These are phyloP conservation scores for Battus philenor DNA, from an alignment of 1,140 invertebrate species.

Conservation along the genomic window DNA sequence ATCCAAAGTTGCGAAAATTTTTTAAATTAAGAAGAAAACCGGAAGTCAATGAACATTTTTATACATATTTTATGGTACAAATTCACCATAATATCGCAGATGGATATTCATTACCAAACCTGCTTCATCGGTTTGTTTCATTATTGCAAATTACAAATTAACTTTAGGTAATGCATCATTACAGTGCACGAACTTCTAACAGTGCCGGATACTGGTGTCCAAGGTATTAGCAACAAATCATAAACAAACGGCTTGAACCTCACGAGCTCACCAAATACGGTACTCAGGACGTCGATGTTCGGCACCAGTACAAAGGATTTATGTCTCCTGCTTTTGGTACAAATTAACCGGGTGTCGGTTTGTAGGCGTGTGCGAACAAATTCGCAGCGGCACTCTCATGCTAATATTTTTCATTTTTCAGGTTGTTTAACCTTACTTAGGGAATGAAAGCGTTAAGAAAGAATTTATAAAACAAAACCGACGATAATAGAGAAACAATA, in stretches of 20 bases:
- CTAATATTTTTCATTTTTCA: constrained; percentile 5
- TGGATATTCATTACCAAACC: too few relatives aligned
- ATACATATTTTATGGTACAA: too few relatives aligned
- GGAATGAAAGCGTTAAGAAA: neutral
- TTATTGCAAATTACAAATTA: constrained; percentile 9
- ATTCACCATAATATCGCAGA: too few relatives aligned
- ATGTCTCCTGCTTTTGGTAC: constrained; percentile 57
- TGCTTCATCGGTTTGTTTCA: constrained; percentile 10
- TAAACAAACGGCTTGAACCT: constrained; percentile 47
- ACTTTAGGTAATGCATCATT: constrained; percentile 10
- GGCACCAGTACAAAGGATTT: constrained; percentile 59
- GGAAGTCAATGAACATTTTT: too few relatives aligned
- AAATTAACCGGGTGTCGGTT: constrained; percentile 57
- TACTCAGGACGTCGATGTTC: constrained; percentile 43
- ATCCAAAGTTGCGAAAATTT: too few relatives aligned
- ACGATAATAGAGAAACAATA: too few relatives aligned
- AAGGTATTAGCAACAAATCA: constrained; percentile 50
- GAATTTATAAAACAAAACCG: too few relatives aligned
- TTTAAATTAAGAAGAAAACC: too few relatives aligned
- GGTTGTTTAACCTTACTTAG: neutral
- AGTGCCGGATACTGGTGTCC: constrained; percentile 2
- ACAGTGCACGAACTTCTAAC: constrained; percentile 9
- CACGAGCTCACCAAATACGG: constrained; percentile 65
- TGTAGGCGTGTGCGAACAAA: constrained; percentile 61
- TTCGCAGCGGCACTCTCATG: constrained; percentile 32